Percentiles rank a stretch among this genome's conserved stretches.
Evolutionary conservation across 2,797 vertebrate genomes (phyloP).

Genomic region (Brachymystax lenok): DNA sequence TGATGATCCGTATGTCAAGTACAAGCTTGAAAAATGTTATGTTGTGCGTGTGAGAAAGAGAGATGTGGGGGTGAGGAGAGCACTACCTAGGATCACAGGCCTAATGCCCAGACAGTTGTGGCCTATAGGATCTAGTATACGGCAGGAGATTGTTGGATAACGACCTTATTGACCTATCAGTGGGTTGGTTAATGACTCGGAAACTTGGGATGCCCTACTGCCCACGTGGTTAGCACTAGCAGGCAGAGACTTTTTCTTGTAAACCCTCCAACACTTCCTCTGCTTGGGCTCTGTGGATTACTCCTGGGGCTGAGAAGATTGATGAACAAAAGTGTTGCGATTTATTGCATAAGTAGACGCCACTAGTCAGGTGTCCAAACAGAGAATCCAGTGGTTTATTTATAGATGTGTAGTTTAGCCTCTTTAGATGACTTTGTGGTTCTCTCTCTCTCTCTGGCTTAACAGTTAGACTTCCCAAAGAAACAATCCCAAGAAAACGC

Average conservation of each 20-base stretch:
- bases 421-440: conserved; percentile 25
- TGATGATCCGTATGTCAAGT: too few species aligned
- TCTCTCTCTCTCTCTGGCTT: not conserved
- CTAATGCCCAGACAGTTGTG: not conserved
- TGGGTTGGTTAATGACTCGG: not conserved
- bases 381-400: conserved; percentile 57
- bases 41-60: not conserved
- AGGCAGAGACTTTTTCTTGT: not conserved
- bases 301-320: conserved; percentile 30
- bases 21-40: too few species aligned
- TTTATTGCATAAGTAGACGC: conserved; percentile 51
- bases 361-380: conserved; percentile 59
- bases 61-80: not conserved
- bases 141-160: not conserved
- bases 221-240: not conserved
- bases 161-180: not conserved
- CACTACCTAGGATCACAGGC: not conserved
- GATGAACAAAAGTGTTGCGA: conserved; percentile 52
- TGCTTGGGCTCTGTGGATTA: conserved; percentile 27
- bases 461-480: conserved; percentile 5
- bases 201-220: not conserved
- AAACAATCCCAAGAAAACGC: not conserved
- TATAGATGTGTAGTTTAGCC: conserved; percentile 54
- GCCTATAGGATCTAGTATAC: not conserved
- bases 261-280: conserved; percentile 23